Base-by-base conservation (phyloP, 92 coral and sea anemone species). In the Paramuricea clavata region DNA sequence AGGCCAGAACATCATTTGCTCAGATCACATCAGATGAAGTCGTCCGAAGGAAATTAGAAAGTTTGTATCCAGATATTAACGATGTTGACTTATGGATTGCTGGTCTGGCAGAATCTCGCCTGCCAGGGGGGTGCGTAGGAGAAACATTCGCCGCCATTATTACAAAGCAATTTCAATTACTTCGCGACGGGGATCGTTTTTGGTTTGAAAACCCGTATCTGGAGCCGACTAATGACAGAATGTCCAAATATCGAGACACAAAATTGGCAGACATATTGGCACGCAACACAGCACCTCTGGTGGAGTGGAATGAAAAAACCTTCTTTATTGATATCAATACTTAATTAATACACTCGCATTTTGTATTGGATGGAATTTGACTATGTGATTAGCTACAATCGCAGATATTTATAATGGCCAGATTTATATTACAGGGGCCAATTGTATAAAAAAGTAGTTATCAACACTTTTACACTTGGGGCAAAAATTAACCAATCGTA, bases 11-110 rank as follows among this genome's bases (percentile, higher is more conserved):
- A 62, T 87, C 98, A 11, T 91, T 93, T 36, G 92, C 94, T 7
- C 97, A 96, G 56, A 86, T 96, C 34, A 94, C 98, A 12, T 87
- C 98, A n/a, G 94, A 94, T 42, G 68, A 83, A 77, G 69, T 75
- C 32, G 49, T 88, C 1, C 94, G 86, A 69, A 90, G 88, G 49
- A 90, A 93, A 86, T 84, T 96, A 2, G 84, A 81, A 57, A 64
- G 88, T 65, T 86, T 96, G 2, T 96, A 93, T 88, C 52, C 93
- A 9, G 93, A 81, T 86, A 69, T 95, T 31, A 90, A 96, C 54
- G 97, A 96, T 54, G 64, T 96, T n/a, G 99, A 96, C 73, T 67
- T 94, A 68, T 94, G 98, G 99, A 93, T 96, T 42, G 99, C 94
- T 12, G 99, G 98, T 23, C 79, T 96, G 49, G 99, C 99, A 0